Base-by-base conservation (phyloP, 1,140 invertebrate genomes). In the Sweltsa coloradensis region DNA sequence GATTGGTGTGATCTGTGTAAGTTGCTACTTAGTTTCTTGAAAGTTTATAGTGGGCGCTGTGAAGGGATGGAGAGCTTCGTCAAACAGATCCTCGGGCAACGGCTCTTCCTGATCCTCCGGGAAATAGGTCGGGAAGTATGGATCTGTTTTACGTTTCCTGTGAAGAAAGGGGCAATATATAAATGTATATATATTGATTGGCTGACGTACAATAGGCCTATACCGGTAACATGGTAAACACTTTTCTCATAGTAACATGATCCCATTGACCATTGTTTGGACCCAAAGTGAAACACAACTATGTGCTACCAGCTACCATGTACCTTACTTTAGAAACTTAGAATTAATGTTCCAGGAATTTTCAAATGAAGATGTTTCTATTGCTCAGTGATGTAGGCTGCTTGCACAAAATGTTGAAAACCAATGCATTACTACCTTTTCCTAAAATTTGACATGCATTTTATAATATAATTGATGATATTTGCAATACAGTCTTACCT, bases 91-190 rank as follows among this genome's bases (percentile, higher is more conserved):
- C 57, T 87, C 78, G 0, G 78, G 70, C 23, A 76, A 48, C 25
- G 72, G 53, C 51, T 79, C 71, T 19, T 70, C 67, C 19, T 66
- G 64, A 34, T 70, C 64, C 43, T 71, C 67, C 3, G 73, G 70
- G 41, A 78, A 76, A 58, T 76, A 81, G 11, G 91, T 95, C 18
- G 91, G 91, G 60, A 93, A 89, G 34, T 78, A 74, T 29, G 88
- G 81, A 16, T 78, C 62, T 23, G 71, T 71, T 53, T 68, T 69
- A 2, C 59, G 60, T 60, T 69, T 77, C 53, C 68, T 57, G 22
- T 7, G 56, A 52, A 16, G 41, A 45, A 40, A 45, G 1, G 13
- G 14, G 19, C 16, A 14, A 3, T 34, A 18, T n/a, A 4, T 3
- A 3, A 22, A 9, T 2, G 13, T 5, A 4, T 3, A n/a, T 16